Conservation (phyloP, 2,113 vertebrate genomes). For the Lethenteron camtschaticum region DNA sequence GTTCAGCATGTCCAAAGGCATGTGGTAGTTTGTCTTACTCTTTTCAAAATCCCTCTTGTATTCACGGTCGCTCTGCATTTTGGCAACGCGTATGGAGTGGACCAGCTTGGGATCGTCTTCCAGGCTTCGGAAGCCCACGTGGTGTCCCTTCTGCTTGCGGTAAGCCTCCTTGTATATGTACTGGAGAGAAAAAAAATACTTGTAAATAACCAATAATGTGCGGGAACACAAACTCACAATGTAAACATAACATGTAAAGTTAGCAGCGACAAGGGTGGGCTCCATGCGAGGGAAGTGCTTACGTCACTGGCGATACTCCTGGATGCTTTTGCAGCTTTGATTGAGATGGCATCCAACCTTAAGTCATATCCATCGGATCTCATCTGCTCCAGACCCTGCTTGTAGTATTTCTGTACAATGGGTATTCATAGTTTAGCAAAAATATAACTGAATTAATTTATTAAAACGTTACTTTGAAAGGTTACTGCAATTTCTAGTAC, state of each 20-base stretch:
- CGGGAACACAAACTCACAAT: no score
- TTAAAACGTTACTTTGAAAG: no score
- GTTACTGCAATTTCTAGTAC: no score
- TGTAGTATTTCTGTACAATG: slow-evolving; percentile 48
- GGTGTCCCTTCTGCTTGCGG: slow-evolving; percentile 62
- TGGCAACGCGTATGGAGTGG: slow-evolving; percentile 40
- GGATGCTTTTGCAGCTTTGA: slow-evolving; percentile 47
- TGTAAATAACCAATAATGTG: not conserved
- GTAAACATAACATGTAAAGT: no score
- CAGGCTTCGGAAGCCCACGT: slow-evolving; percentile 47
- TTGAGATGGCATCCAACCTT: slow-evolving; percentile 57
- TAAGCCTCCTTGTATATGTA: slow-evolving; percentile 78
- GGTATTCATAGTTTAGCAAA: slow-evolving; percentile 8
- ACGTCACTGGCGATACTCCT: slow-evolving; percentile 62
- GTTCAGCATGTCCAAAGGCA: slow-evolving; percentile 59
- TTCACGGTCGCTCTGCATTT: slow-evolving; percentile 51
- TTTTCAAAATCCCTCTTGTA: slow-evolving; percentile 68
- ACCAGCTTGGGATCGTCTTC: slow-evolving; percentile 38
- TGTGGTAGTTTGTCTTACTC: slow-evolving; percentile 49
- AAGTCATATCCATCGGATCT: slow-evolving; percentile 72
- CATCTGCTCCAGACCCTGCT: slow-evolving; percentile 52
- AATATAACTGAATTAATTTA: not conserved
- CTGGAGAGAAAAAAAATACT: slow-evolving; percentile 19
- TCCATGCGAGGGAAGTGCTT: slow-evolving; percentile 16
- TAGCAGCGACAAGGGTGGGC: no score